Percentiles rank a stretch among this genome's conserved stretches.
Conservation (phyloP, 2,797 vertebrate species). For the Aldrovandia affinis region DNA sequence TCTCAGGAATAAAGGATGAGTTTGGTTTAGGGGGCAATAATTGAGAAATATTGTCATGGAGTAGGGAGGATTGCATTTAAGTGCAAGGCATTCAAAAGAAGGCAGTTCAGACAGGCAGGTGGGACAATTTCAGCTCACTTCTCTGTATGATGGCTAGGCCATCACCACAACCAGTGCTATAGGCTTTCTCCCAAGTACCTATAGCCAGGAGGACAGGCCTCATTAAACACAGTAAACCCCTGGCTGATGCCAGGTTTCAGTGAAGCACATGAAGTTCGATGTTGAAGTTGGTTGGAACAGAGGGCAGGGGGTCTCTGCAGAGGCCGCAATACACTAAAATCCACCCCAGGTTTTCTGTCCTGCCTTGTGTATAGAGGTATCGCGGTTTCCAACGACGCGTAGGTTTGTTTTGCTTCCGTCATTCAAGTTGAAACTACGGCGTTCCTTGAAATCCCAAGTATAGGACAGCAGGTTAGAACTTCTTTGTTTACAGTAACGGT, state of each 20-base stretch:
- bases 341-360: too few relatives aligned
- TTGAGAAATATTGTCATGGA: not conserved
- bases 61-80: constrained; percentile 11
- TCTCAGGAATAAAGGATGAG: constrained; percentile 4
- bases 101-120: not conserved
- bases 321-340: too few relatives aligned
- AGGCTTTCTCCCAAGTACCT: not conserved
- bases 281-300: too few relatives aligned
- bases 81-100: constrained; percentile 5
- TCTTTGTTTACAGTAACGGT: too few relatives aligned
- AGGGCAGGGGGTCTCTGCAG: too few relatives aligned
- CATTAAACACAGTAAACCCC: constrained; percentile 21
- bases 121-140: not conserved
- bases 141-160: not conserved
- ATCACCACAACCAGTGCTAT: not conserved
- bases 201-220: constrained; percentile 11
- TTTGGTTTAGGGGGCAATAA: constrained; percentile 16
- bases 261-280: not conserved
- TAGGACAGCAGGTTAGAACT: too few relatives aligned
- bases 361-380: too few relatives aligned
- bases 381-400: too few relatives aligned
- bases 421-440: too few relatives aligned
- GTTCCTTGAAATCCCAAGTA: too few relatives aligned
- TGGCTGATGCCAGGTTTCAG: constrained; percentile 26
- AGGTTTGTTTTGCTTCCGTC: too few relatives aligned